Evolutionary conservation across 2,888 invertebrate genomes (phyloP).

Genomic region (Drosophila emarginata): DNA sequence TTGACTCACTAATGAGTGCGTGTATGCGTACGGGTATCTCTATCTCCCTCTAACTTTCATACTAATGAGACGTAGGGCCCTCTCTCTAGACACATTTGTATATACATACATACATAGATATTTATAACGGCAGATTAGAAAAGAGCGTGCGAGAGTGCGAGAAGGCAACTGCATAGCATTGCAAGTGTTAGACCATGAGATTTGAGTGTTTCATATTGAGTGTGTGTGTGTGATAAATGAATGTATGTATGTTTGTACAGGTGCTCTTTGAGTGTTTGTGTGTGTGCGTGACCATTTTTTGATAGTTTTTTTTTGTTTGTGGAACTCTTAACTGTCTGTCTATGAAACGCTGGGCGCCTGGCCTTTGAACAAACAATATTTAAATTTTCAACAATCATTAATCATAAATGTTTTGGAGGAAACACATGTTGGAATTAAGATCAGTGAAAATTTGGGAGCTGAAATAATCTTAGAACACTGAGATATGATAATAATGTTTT

Average conservation of each 20-base stretch:
- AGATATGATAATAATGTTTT: no score
- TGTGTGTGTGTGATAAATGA: no score
- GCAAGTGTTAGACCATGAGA: conserved; percentile 40
- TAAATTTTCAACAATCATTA: conserved; percentile 52
- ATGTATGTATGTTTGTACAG: conserved; percentile 6
- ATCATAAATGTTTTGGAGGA: background rate
- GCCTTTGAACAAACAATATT: conserved; percentile 60
- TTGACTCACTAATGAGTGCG: conserved; percentile 52
- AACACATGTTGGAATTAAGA: background rate
- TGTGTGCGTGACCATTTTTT: conserved; percentile 29
- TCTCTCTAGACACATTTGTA: background rate
- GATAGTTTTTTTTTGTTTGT: conserved; percentile 27
- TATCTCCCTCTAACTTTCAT: background rate
- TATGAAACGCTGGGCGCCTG: conserved; percentile 57
- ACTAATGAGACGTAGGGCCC: conserved; percentile 34
- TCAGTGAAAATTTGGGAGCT: background rate
- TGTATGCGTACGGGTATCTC: conserved; percentile 9
- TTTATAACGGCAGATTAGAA: conserved; percentile 19
- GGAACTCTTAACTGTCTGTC: conserved; percentile 18
- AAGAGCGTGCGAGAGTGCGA: conserved; percentile 26
- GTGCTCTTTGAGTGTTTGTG: conserved; percentile 10
- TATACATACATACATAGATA: no score
- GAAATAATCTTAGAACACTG: background rate
- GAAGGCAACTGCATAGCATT: conserved; percentile 21
- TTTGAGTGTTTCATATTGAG: background rate